Conservation (phyloP, 2,113 vertebrate genomes). For the Menidia beryllina region DNA sequence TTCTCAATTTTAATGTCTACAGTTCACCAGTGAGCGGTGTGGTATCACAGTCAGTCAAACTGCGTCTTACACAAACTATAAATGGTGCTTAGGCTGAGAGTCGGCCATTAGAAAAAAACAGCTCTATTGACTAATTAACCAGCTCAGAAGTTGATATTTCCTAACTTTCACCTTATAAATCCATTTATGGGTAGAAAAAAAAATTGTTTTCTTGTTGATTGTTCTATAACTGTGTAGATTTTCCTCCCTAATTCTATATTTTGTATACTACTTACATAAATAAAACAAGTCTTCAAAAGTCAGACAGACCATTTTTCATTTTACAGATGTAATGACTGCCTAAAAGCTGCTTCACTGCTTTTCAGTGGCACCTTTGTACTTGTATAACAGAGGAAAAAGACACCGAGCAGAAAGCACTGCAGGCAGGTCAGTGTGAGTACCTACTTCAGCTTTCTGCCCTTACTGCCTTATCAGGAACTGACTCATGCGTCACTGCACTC, state of each 20-base stretch:
- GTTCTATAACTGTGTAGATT: neutral
- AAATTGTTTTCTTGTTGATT: neutral
- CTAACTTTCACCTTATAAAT: neutral
- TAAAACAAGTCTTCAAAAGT: neutral
- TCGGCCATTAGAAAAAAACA: neutral
- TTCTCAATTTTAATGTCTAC: neutral
- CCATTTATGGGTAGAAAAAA: neutral
- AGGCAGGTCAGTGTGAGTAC: constrained; percentile 36
- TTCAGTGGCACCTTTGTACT: constrained; percentile 4
- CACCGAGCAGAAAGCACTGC: constrained; percentile 15
- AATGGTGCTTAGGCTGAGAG: neutral
- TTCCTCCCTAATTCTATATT: neutral
- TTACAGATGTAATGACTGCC: constrained; percentile 1
- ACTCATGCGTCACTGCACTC: constrained; percentile 54
- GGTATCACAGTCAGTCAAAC: neutral
- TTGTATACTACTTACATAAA: neutral
- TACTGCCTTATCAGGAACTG: constrained; percentile 53
- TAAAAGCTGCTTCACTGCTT: neutral
- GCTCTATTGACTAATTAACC: neutral
- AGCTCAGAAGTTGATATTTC: neutral
- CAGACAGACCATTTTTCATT: neutral
- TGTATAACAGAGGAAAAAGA: constrained; percentile 6
- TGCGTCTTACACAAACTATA: neutral
- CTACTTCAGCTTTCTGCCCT: constrained; percentile 30
- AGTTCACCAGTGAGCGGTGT: neutral